Evolutionary conservation across 2,888 invertebrate species (phyloP).

Genomic region (Meta bourneti): DNA sequence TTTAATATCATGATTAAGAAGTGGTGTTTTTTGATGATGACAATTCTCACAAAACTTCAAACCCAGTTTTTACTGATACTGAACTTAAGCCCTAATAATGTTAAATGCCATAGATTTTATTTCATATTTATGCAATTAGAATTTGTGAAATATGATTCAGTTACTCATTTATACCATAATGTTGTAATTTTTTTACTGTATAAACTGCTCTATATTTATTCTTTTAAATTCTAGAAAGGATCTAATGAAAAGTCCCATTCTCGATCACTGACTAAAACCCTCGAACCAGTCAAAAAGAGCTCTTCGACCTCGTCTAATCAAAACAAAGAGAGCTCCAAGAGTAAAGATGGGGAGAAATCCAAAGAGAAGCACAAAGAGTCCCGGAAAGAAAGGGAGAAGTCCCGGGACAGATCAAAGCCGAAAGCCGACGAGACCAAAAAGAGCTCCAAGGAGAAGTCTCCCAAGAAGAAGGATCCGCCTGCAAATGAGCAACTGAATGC

Average conservation of each 20-base stretch:
- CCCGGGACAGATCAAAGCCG: conserved; percentile 53
- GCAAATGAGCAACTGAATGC: conserved; percentile 77
- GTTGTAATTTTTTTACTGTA: too few species aligned
- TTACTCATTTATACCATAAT: too few species aligned
- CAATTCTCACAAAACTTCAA: too few species aligned
- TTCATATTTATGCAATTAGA: too few species aligned
- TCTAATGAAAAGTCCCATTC: conserved; percentile 64
- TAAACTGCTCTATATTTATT: too few species aligned
- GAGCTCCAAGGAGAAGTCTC: conserved; percentile 76
- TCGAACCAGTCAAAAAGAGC: conserved; percentile 62
- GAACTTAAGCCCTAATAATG: too few species aligned
- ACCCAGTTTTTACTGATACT: not conserved
- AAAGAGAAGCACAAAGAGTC: conserved; percentile 31
- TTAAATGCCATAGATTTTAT: too few species aligned
- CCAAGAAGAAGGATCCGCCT: conserved; percentile 61
- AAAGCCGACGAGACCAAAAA: conserved; percentile 60
- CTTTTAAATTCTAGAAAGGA: conserved; percentile 39
- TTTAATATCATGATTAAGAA: too few species aligned
- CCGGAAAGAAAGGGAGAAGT: conserved; percentile 69
- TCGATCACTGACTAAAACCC: conserved; percentile 61
- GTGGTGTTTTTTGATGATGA: too few species aligned
- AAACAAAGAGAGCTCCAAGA: conserved; percentile 48
- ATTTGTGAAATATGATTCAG: too few species aligned
- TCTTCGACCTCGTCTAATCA: conserved; percentile 1
- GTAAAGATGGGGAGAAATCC: conserved; percentile 65